Percentiles rank a stretch among this genome's conserved stretches.
These are phyloP conservation scores for Hyperoplus lanceolatus DNA, from an alignment of 2,797 vertebrate genomes.

Conservation along the genomic window DNA sequence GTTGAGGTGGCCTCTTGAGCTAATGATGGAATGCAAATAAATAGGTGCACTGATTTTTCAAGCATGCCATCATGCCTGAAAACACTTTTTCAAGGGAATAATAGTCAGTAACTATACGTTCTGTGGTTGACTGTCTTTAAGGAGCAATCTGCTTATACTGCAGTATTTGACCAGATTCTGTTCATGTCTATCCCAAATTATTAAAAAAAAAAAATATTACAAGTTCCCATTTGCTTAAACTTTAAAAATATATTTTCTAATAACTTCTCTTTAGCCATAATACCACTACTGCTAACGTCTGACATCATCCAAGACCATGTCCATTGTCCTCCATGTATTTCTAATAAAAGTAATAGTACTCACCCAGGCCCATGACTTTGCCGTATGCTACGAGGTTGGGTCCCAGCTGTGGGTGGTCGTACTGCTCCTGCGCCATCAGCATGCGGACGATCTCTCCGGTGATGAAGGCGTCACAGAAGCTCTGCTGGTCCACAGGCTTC, in stretches of 20 bases:
- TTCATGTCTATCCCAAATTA: not conserved
- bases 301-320: not conserved
- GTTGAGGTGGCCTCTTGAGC: not conserved
- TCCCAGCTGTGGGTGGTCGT: slow-evolving; percentile 76
- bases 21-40: slow-evolving; percentile 2
- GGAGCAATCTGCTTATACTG: not conserved
- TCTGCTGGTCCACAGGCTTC: slow-evolving; percentile 74
- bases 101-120: not conserved
- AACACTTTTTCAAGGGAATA: not conserved
- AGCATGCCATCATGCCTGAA: not conserved
- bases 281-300: not conserved
- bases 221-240: not conserved
- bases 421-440: slow-evolving; percentile 79
- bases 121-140: not conserved
- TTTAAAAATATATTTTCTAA: not conserved
- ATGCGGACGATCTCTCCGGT: slow-evolving; percentile 80
- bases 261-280: not conserved
- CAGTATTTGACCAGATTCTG: not conserved
- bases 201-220: not conserved
- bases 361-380: slow-evolving; percentile 83
- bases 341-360: slow-evolving; percentile 18
- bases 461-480: slow-evolving; percentile 83
- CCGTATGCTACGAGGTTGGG: slow-evolving; percentile 75
- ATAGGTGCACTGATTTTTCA: not conserved
- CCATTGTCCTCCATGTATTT: not conserved